Base-by-base conservation (phyloP, 1,140 invertebrate species). In the Lordiphosa clarofinis region DNA sequence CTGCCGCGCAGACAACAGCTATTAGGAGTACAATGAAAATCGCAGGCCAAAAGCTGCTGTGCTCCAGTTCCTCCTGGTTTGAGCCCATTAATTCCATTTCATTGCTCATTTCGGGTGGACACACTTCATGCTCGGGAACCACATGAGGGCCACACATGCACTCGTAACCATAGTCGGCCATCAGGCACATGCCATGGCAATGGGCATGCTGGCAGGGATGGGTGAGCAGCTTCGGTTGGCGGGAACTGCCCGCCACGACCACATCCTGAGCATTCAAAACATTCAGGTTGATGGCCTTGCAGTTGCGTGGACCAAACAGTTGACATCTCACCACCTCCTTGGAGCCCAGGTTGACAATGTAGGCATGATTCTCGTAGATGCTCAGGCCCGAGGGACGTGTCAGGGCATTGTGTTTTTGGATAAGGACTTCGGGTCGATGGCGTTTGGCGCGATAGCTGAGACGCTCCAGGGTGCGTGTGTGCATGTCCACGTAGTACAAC, bases 401-500 rank as follows among this genome's bases (percentile, higher is more conserved):
- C 1, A 91, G 63, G 3, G 90, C 89, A 2, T 78, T 78, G 1
- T 90, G 84, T 24, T 91, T 86, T n/a, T 87, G 56, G 5, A 90
- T 65, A 2, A 94, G 89, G 1, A 91, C 61, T 50, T 89, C 89
- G 9, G 92, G 88, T 37, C 91, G 89, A 3, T 89, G 90, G 3
- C 4, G 0, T 28, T 36, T 43, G 0, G 47, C n/a, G 0, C 31
- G 35, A 10, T 95, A 92, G 57, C 91, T 90, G n/a, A 93, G 90
- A 46, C 90, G 89, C 74, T 93, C 91, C 12, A 96, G 91, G 6
- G 90, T 90, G 50, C 90, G 91, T 8, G 81, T 76, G 82, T 90
- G 92, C 59, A 92, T 89, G 81, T 95, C 94, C 0, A 91, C 90
- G 87, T 92, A 94, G 78, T 95, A 96, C 1, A 96, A 72, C 36